Evolutionary conservation across 2,888 invertebrate genomes (phyloP), one percentile per base, ranked within the genome.

Genomic region (Lymantria dispar): DNA sequence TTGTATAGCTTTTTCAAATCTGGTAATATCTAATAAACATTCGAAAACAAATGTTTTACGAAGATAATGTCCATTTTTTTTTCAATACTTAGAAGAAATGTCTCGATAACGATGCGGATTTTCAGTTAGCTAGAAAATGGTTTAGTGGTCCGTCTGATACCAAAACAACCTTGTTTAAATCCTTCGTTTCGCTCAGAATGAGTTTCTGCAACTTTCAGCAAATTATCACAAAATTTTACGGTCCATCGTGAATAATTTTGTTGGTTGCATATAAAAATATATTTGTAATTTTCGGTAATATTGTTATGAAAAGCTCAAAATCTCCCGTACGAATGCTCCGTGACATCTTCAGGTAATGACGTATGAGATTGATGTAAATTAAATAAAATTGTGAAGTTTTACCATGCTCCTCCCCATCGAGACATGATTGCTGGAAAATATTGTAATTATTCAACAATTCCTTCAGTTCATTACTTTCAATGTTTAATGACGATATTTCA

Each of bases 201-300:
- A 15, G 58, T 58, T 51, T 54, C 33, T 5, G 15, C 45, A 31
- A 60, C 60, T 30, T 57, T 63, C 13, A 56, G 8, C 38, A 66
- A 56, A 49, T 70, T 64, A 43, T 47, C 50, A 47, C 31, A 3
- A 30, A 68, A 68, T 54, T 52, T 60, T 7, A 60, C 49, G 8
- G 45, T 46, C 58, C 60, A 70, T 14, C 64, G 50, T 9, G 62
- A 54, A 60, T 70, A 66, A 40, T 66, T 66, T 14, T 31, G 60
- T 37, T 64, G 60, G 47, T 62, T 63, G 9, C 22, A 55, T 8
- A 48, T 54, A 37, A 64, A 65, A 59, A 64, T 50, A 67, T 40
- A 58, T 62, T 62, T 29, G 43, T 45, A 7, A 52, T 52, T 48
- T 47, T 52, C 9, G 56, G 47, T 13, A 56, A 39, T 8, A 36